Evolutionary conservation across 2,797 vertebrate species (phyloP).

Genomic region (Typhlichthys subterraneus): DNA sequence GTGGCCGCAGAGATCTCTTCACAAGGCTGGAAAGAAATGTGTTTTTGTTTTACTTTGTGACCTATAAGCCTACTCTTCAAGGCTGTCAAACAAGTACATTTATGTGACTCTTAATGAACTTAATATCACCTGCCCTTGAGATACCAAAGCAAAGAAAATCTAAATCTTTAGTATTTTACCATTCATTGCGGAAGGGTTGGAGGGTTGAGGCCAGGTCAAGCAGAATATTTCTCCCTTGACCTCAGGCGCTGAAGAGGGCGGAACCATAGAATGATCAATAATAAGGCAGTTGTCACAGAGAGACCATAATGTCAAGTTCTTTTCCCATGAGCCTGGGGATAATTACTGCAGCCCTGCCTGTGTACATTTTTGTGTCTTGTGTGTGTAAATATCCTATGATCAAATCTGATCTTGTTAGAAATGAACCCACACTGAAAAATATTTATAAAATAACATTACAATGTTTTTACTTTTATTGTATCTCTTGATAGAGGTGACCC

Average conservation of each 20-base stretch:
- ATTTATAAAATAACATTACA: no score
- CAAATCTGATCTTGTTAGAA: not conserved
- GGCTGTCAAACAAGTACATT: not conserved
- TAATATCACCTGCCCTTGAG: no score
- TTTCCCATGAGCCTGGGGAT: not conserved
- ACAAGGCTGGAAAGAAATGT: conserved; percentile 15
- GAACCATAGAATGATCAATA: conserved; percentile 1
- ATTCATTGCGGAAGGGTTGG: not conserved
- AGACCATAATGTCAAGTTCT: conserved; percentile 2
- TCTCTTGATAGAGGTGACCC: no score
- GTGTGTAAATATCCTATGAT: not conserved
- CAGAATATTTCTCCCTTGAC: not conserved
- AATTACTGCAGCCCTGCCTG: not conserved
- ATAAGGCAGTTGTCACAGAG: conserved; percentile 5
- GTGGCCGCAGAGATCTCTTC: conserved; percentile 58
- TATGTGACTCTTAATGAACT: no score
- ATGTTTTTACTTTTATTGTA: no score
- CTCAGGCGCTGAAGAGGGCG: not conserved
- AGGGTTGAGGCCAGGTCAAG: not conserved
- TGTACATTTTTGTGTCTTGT: not conserved
- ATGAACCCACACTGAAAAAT: no score
- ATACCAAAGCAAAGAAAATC: no score
- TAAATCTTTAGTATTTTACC: not conserved
- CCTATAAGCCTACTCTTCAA: not conserved
- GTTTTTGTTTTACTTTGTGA: conserved; percentile 13